Conservation (phyloP, 1,140 invertebrate species). For the Rhopalosiphum padi region DNA sequence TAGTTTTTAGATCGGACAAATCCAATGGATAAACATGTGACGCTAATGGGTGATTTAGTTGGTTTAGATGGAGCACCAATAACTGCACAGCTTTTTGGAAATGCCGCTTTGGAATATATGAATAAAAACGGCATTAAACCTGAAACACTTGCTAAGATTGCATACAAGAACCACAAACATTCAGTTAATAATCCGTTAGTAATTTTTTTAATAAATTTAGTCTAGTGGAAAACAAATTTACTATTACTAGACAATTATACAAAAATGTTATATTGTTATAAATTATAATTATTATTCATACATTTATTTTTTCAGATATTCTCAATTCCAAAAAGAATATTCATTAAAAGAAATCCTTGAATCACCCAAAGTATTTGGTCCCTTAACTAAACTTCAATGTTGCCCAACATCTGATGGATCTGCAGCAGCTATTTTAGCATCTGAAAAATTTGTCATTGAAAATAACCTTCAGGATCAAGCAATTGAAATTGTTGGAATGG, state of each 20-base stretch:
- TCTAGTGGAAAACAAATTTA: background rate
- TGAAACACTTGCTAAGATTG: slow-evolving; percentile 96
- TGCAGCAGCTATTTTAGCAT: slow-evolving; percentile 88
- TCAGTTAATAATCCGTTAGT: slow-evolving; percentile 93
- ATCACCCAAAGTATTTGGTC: slow-evolving; percentile 85
- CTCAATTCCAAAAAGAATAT: slow-evolving; percentile 92
- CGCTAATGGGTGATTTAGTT: slow-evolving; percentile 81
- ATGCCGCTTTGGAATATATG: slow-evolving; percentile 97
- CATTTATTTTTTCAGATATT: slow-evolving; percentile 69
- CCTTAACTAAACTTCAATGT: slow-evolving; percentile 94
- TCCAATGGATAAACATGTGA: slow-evolving; percentile 92
- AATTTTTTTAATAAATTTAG: background rate
- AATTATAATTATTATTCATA: too few relatives aligned
- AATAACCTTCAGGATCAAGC: slow-evolving; percentile 84
- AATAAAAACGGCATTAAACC: slow-evolving; percentile 93
- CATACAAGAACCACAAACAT: slow-evolving; percentile 96
- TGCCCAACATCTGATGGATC: slow-evolving; percentile 97
- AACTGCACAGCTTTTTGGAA: slow-evolving; percentile 95
- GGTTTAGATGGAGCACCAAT: slow-evolving; percentile 83
- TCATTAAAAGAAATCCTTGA: slow-evolving; percentile 86
- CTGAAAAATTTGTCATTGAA: slow-evolving; percentile 86
- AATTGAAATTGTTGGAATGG: slow-evolving; percentile 94
- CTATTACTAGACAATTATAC: too few relatives aligned
- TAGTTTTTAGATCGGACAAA: slow-evolving; percentile 87
- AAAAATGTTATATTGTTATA: too few relatives aligned